Conservation (phyloP, 2,113 vertebrate species). For the Crotalus horridus region DNA sequence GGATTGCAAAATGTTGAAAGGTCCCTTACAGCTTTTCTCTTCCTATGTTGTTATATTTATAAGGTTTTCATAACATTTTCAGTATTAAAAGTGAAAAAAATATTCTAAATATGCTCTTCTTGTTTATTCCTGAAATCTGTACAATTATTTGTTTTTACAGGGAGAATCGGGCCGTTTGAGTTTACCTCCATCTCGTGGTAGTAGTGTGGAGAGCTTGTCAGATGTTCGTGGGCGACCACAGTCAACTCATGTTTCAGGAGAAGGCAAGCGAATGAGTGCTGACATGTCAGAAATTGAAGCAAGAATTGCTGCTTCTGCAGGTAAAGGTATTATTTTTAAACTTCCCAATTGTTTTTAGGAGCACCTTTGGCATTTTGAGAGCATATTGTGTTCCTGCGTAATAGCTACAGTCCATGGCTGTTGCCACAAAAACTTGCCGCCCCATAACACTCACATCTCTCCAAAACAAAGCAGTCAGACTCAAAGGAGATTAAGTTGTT, state of each 20-base stretch:
- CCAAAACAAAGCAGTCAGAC: neutral
- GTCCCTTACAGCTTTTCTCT: neutral
- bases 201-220: slow-evolving; percentile 92
- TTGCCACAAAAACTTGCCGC: neutral
- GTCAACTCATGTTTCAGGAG: slow-evolving; percentile 74
- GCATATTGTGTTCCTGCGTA: neutral
- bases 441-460: neutral
- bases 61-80: neutral
- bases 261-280: slow-evolving; percentile 91
- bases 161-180: slow-evolving; percentile 83
- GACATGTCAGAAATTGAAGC: slow-evolving; percentile 95
- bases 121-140: neutral
- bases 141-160: slow-evolving; percentile 65
- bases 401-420: neutral
- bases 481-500: neutral
- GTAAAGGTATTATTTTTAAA: slow-evolving; percentile 68
- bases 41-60: neutral
- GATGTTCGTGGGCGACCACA: slow-evolving; percentile 70
- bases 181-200: slow-evolving; percentile 89
- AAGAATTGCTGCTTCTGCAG: slow-evolving; percentile 83
- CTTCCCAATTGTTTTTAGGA: neutral
- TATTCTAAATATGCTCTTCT: neutral
- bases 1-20: neutral
- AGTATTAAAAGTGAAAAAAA: neutral
- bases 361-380: neutral